Evolutionary conservation across 1,140 invertebrate species (phyloP).

Genomic region (Coelopa frigida): DNA sequence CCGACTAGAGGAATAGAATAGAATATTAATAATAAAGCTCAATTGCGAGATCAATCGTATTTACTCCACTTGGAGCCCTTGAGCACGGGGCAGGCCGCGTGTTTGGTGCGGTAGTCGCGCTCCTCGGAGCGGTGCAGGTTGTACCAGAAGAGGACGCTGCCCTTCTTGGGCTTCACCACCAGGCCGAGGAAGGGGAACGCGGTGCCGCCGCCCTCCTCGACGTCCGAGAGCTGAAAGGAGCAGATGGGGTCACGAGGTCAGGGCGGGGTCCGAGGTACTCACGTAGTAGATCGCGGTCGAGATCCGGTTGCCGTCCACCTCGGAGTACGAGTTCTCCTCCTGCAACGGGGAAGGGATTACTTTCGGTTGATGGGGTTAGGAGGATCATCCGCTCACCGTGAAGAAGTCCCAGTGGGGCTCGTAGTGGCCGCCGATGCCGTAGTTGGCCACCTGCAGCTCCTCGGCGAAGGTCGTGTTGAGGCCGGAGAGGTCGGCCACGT

Average conservation of each 20-base stretch:
- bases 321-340: constrained; percentile 60
- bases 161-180: constrained; percentile 71
- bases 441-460: constrained; percentile 93
- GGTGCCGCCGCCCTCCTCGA: constrained; percentile 82
- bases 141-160: constrained; percentile 91
- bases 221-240: constrained; percentile 69
- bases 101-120: constrained; percentile 82
- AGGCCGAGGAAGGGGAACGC: constrained; percentile 76
- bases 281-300: constrained; percentile 82
- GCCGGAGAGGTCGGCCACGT: constrained; percentile 70
- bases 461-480: constrained; percentile 79
- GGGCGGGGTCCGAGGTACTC: constrained; percentile 26
- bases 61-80: constrained; percentile 88
- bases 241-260: background rate
- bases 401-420: constrained; percentile 89
- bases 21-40: constrained; percentile 17
- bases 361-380: background rate
- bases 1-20: constrained; percentile 55
- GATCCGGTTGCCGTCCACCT: constrained; percentile 76
- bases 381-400: constrained; percentile 13
- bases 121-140: constrained; percentile 87
- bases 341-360: constrained; percentile 44
- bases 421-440: constrained; percentile 97
- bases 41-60: background rate
- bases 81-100: constrained; percentile 95